Evolutionary conservation across 2,113 vertebrate genomes (phyloP).

Genomic region (Baryphthengus martii): DNA sequence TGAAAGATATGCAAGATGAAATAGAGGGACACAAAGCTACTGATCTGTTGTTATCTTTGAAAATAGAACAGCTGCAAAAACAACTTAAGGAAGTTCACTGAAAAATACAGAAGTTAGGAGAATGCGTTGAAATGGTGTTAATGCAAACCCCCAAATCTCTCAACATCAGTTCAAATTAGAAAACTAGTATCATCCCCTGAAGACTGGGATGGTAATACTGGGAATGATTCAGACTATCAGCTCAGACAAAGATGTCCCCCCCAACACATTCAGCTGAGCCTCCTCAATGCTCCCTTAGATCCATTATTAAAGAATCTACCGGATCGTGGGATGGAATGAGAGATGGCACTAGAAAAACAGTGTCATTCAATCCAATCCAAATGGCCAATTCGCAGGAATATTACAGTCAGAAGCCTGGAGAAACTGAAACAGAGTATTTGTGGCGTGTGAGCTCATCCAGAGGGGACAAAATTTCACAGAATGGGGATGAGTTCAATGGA

Average conservation of each 20-base stretch:
- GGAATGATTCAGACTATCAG: neutral
- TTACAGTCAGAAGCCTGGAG: neutral
- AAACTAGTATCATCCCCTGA: neutral
- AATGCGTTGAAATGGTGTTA: neutral
- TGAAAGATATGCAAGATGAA: neutral
- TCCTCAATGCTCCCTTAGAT: neutral
- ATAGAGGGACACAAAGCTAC: neutral
- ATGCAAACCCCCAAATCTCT: neutral
- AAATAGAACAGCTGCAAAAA: neutral
- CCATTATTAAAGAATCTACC: neutral
- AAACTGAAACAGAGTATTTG: neutral
- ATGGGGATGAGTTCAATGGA: neutral
- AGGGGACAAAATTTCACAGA: neutral
- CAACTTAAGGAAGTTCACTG: neutral
- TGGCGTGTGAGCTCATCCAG: neutral
- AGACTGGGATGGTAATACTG: neutral
- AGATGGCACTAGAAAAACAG: neutral
- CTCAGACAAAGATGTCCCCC: neutral
- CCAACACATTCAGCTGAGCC: neutral
- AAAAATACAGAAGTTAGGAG: neutral
- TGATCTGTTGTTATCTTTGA: neutral
- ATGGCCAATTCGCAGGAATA: neutral
- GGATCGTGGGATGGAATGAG: neutral
- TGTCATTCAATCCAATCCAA: neutral
- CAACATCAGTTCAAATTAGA: neutral